phyloP scores from a whole-genome alignment of 2,113 vertebrate species.

The Puma concolor region DNA sequence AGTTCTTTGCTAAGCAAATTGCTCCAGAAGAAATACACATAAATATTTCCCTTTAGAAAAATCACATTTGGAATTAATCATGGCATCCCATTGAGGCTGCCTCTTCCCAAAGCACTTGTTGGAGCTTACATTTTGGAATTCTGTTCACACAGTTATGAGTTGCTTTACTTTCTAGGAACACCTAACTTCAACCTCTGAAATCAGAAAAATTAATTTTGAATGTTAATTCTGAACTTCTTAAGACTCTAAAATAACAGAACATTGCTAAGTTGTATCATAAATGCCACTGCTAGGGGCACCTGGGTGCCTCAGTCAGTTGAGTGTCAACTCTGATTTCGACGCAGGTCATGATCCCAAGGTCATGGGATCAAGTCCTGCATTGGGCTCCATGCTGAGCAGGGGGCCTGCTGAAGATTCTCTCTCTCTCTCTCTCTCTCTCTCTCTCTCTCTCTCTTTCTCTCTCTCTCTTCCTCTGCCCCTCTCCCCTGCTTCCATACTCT shows the following conservation, averaged over 20 bases:
- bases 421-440: too few species aligned
- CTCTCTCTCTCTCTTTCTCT: too few species aligned
- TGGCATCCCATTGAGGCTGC: neutral
- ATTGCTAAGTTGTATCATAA: neutral
- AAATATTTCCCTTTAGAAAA: neutral
- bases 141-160: neutral
- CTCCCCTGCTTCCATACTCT: too few species aligned
- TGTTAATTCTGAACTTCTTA: neutral
- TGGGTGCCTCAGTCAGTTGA: too few species aligned
- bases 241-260: neutral
- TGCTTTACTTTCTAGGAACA: neutral
- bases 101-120: neutral
- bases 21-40: neutral
- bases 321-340: too few species aligned
- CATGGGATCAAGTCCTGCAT: too few species aligned
- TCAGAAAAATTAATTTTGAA: neutral
- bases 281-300: neutral
- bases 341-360: too few species aligned
- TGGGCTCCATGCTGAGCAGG: too few species aligned
- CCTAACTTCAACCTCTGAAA: conserved; percentile 14
- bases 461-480: too few species aligned
- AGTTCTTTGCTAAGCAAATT: conserved; percentile 43
- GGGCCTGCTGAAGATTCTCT: too few species aligned
- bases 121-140: neutral
- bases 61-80: neutral